Evolutionary conservation across 2,888 invertebrate genomes (phyloP), one percentile per base, ranked within the genome.

Genomic region (Saturnia japonica): DNA sequence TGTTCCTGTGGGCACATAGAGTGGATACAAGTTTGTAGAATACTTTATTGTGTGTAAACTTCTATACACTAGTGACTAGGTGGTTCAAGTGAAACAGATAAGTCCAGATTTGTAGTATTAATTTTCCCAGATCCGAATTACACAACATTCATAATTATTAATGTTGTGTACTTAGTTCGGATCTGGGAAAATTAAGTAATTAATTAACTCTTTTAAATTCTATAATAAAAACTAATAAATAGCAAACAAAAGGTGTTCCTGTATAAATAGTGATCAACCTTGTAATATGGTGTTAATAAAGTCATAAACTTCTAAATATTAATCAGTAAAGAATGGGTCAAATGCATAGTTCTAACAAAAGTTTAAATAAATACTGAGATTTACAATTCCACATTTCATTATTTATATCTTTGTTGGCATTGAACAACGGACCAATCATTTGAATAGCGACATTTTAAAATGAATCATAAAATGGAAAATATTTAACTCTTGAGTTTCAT

Each of bases 1-100:
- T 76, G 78, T 77, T 78, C 77, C 76, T 74, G 74, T 79, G 73
- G 74, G 75, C 75, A 77, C 71, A 77, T 74, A 77, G 75, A 79
- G 73, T 57, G 73, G 79, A 77, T 77, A 79, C 75, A 75, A 77
- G 77, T 80, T 75, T 69, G 76, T 73, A n/a, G 9, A 64, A 64
- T 64, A 64, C 64, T 64, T 64, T 64, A 64, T 64, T 64, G n/a
- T 28, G 54, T 68, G 54, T 51, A 19, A 66, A 68, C 69, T 73
- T 75, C 73, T 72, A 76, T 71, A 76, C 19, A 64, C 64, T 64
- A 64, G n/a, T n/a, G 8, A 40, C 64, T 64, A 64, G 9, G 40
- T 19, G 40, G 51, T 54, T 43, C 51, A n/a, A 68, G 28, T 22
- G 0, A n/a, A 19, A 64, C 40, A 40, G 9, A 64, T n/a, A 40